Percentiles rank a stretch among this genome's conserved stretches.
phyloP scores from a whole-genome alignment of 1,140 invertebrate genomes.

The Euura saliciscinereae region DNA sequence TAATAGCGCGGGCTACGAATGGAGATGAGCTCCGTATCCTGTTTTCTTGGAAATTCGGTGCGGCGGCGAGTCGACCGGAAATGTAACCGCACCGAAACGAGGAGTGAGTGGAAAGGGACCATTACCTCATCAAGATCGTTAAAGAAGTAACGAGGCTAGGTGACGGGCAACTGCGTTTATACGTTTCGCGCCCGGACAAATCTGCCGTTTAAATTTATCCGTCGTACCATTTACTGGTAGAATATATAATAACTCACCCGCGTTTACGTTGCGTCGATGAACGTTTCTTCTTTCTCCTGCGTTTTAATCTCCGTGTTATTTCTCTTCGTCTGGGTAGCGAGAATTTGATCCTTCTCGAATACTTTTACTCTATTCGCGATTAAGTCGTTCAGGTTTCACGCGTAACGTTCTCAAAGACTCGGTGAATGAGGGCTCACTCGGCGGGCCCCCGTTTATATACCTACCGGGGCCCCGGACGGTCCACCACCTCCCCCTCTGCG shows the following conservation, averaged over 20 bases:
- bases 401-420: neutral
- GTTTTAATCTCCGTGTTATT: too few relatives aligned
- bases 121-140: constrained; percentile 52
- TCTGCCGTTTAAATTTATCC: too few relatives aligned
- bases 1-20: too few relatives aligned
- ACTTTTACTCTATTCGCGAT: neutral
- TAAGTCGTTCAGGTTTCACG: neutral
- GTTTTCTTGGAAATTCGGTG: neutral
- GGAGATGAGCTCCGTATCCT: too few relatives aligned
- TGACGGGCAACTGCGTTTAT: neutral
- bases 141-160: constrained; percentile 39
- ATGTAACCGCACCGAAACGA: neutral
- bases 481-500: constrained; percentile 29
- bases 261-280: too few relatives aligned
- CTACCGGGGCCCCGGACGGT: constrained; percentile 32
- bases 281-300: too few relatives aligned
- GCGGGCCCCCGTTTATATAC: constrained; percentile 58
- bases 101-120: constrained; percentile 14
- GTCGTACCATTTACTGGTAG: too few relatives aligned
- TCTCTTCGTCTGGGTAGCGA: too few relatives aligned
- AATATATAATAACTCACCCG: too few relatives aligned
- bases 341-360: too few relatives aligned
- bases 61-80: neutral
- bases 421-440: constrained; percentile 40
- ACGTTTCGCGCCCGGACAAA: too few relatives aligned